Conservation (phyloP, 2,888 invertebrate genomes). For the Cosmopolites sordidus region DNA sequence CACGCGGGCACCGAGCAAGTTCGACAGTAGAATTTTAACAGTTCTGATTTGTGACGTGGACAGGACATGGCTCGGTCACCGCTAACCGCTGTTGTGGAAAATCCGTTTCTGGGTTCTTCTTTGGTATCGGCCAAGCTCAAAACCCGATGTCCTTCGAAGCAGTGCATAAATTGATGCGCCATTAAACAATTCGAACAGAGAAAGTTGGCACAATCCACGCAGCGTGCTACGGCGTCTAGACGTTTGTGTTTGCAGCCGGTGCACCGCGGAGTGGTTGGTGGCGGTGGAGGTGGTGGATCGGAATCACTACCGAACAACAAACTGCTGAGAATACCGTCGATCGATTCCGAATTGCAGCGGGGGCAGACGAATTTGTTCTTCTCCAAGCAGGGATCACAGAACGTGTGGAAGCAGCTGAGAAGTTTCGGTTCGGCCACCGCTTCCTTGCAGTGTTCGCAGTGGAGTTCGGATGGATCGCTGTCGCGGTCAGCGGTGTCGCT, state of each 20-base stretch:
- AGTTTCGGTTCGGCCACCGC: slow-evolving; percentile 70
- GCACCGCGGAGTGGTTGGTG: slow-evolving; percentile 59
- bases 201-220: slow-evolving; percentile 94
- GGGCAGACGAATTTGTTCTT: slow-evolving; percentile 71
- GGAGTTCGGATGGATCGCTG: slow-evolving; percentile 41
- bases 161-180: slow-evolving; percentile 99
- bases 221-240: slow-evolving; percentile 90
- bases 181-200: slow-evolving; percentile 96
- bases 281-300: slow-evolving; percentile 37
- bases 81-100: slow-evolving; percentile 45
- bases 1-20: slow-evolving; percentile 91
- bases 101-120: slow-evolving; percentile 53
- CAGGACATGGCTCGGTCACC: slow-evolving; percentile 70
- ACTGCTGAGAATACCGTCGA: slow-evolving; percentile 50
- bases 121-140: slow-evolving; percentile 65
- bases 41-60: slow-evolving; percentile 83
- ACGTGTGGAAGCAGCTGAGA: slow-evolving; percentile 77
- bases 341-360: slow-evolving; percentile 53
- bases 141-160: slow-evolving; percentile 94
- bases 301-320: slow-evolving; percentile 39
- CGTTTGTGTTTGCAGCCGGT: slow-evolving; percentile 96
- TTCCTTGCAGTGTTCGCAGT: slow-evolving; percentile 71
- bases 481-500: slow-evolving; percentile 77
- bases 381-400: slow-evolving; percentile 79
- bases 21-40: slow-evolving; percentile 90